Evolutionary conservation across 2,888 invertebrate species (phyloP), one percentile per base, ranked within the genome.

Genomic region (Drosophila falleni): DNA sequence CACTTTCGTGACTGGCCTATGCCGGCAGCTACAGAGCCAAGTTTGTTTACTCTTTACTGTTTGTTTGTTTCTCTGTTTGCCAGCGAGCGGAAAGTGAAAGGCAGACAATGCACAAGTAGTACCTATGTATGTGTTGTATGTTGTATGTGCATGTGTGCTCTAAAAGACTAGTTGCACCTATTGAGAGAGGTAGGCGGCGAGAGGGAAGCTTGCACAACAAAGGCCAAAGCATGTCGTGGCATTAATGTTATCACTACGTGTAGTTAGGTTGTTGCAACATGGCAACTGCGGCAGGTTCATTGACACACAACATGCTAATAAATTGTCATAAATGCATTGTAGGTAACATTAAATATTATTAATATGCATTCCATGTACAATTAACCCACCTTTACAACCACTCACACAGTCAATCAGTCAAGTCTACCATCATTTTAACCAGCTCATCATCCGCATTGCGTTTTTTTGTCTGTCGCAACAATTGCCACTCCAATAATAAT

Each of bases 1-100:
- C 85, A 86, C 89, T 88, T 80, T 86, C 85, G 85, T 86, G 88
- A 86, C 85, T 89, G 61, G 86, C 82, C 70, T 31, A 71, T 49
- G 83, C 71, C 74, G 60, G 61, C 81, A 53, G 60, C 55, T 11
- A 55, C 65, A 71, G 59, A 50, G 61, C 62, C 56, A 67, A 77
- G 67, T 69, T 59, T 69, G 65, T 69, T 67, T 62, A 55, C 78
- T 74, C 50, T 73, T 56, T 35, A 49, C 44, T 53, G 55, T 42
- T 74, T 71, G 61, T 72, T 73, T 62, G 74, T 72, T 71, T 71
- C 59, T 59, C 44, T 59, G 67, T 61, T 76, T 66, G 61, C 37
- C 37, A 37, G 62, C 51, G 51, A 83, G 66, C 72, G 69, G 87
- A 84, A 84, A 84, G 84, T 84, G 84, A 84, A 84, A 84, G 84